Conservation (phyloP, 2,888 invertebrate species). For the Agrochola lota region DNA sequence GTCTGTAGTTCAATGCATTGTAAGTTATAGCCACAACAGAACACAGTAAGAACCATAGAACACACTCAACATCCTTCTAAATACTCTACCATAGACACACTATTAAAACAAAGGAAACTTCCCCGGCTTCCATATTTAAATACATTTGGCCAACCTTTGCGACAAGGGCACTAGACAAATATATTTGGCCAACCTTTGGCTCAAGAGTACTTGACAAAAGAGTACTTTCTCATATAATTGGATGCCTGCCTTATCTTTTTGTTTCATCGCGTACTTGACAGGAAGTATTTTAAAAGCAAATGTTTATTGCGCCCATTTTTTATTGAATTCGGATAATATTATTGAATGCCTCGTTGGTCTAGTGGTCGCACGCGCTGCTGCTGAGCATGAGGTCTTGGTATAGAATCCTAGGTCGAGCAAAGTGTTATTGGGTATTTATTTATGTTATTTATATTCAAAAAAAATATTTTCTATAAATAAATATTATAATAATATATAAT, state of each 20-base stretch:
- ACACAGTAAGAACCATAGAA: too few species aligned
- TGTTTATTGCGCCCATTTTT: background rate
- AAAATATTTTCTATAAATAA: too few species aligned
- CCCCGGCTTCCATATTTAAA: conserved; percentile 23
- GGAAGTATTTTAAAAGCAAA: conserved; percentile 2
- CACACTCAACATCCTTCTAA: background rate
- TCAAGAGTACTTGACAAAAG: conserved; percentile 6
- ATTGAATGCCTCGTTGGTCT: background rate
- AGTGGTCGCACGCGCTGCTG: background rate
- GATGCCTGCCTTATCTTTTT: conserved; percentile 46
- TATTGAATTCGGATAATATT: background rate
- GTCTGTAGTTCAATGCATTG: too few species aligned
- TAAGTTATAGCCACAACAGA: too few species aligned
- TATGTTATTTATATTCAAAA: too few species aligned
- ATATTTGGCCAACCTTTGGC: conserved; percentile 26
- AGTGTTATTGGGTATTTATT: background rate
- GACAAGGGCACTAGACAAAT: conserved; percentile 13
- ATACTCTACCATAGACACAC: background rate
- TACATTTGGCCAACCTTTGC: conserved; percentile 29
- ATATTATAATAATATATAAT: too few species aligned
- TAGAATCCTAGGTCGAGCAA: background rate
- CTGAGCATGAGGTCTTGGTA: background rate
- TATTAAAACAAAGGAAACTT: background rate
- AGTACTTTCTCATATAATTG: conserved; percentile 43
- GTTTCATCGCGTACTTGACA: background rate